These are phyloP conservation scores for Scomber colias DNA, from an alignment of 2,113 vertebrate genomes.

Conservation along the genomic window DNA sequence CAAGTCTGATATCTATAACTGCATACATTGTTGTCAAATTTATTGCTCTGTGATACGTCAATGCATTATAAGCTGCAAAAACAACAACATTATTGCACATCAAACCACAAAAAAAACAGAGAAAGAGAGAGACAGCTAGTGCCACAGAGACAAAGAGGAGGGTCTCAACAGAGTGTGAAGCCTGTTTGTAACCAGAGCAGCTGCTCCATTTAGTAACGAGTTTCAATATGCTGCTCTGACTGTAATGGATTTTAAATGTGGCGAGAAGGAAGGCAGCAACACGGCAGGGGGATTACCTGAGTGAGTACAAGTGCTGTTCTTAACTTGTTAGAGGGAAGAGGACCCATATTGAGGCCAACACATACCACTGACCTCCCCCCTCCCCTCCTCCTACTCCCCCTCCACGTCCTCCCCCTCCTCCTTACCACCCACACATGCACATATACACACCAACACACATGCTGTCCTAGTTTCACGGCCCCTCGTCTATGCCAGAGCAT, in stretches of 20 bases:
- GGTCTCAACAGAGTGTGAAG: constrained; percentile 6
- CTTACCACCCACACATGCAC: constrained; percentile 31
- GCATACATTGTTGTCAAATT: too few relatives aligned
- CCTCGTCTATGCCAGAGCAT: constrained; percentile 63
- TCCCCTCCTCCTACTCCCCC: neutral
- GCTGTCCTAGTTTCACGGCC: constrained; percentile 67
- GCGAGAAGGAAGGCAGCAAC: constrained; percentile 34
- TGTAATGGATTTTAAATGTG: constrained; percentile 72
- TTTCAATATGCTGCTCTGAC: constrained; percentile 45
- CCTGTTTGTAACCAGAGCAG: constrained; percentile 44
- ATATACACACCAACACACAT: neutral
- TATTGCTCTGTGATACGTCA: neutral
- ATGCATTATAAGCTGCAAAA: neutral
- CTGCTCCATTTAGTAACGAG: constrained; percentile 35
- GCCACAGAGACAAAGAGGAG: neutral
- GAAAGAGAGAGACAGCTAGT: neutral
- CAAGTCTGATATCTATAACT: neutral
- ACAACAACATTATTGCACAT: neutral
- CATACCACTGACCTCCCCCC: neutral
- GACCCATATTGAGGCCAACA: constrained; percentile 67
- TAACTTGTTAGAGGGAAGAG: constrained; percentile 67
- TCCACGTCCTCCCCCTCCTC: constrained; percentile 19
- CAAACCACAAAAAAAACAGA: constrained; percentile 8
- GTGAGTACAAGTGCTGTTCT: constrained; percentile 63
- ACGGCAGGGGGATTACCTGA: constrained; percentile 69